A percentile compares a stretch with the other conserved stretches of the same genome.
phyloP scores from a whole-genome alignment of 2,797 vertebrate genomes.

The Ctenopoma kingsleyae region DNA sequence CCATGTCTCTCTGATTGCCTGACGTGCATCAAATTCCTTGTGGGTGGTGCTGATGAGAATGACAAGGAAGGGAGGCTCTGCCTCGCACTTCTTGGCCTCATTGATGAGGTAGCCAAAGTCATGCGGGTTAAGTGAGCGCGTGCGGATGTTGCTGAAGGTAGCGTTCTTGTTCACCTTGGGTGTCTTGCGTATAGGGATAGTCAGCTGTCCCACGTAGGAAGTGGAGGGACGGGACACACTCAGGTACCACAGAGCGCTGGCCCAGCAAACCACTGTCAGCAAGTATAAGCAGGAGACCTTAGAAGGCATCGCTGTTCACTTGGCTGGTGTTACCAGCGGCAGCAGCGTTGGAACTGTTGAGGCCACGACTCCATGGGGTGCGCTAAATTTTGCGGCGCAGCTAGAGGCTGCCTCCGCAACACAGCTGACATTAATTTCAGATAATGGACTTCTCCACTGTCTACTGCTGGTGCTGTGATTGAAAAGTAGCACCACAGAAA shows the following conservation, averaged over 20 bases:
- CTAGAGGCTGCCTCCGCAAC: conserved; percentile 83
- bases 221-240: conserved; percentile 93
- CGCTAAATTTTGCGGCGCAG: conserved; percentile 79
- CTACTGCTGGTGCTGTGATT: conserved; percentile 27
- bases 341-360: conserved; percentile 70
- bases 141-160: conserved; percentile 95
- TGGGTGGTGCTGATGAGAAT: conserved; percentile 99
- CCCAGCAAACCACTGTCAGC: conserved; percentile 98
- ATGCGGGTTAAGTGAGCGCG: conserved; percentile 96
- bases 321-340: conserved; percentile 60
- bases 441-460: conserved; percentile 40
- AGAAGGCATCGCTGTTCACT: conserved; percentile 91
- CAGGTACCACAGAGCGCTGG: conserved; percentile 98
- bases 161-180: conserved; percentile 88
- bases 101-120: conserved; percentile 95
- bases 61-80: conserved; percentile 90
- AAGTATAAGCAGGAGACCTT: conserved; percentile 97
- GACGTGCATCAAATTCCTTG: conserved; percentile 97
- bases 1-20: conserved; percentile 98
- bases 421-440: conserved; percentile 77
- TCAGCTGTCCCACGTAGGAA: conserved; percentile 90
- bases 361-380: conserved; percentile 78
- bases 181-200: conserved; percentile 84
- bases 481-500: conserved; percentile 29
- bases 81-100: conserved; percentile 94